Conservation (phyloP, 2,797 vertebrate species). For the Catharus ustulatus region DNA sequence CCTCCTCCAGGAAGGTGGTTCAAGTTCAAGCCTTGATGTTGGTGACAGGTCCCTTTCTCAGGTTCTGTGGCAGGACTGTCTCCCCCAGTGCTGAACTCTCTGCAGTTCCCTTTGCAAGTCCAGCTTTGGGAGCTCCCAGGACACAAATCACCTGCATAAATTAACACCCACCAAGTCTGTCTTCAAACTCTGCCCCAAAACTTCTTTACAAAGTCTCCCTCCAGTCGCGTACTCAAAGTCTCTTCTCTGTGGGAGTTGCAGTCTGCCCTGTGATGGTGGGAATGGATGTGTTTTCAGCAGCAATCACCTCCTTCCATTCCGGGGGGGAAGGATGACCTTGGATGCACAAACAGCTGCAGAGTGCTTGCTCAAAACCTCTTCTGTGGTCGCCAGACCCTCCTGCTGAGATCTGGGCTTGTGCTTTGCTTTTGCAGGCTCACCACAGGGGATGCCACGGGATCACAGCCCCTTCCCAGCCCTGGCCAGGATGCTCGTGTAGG, state of each 20-base stretch:
- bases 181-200: background rate
- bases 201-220: background rate
- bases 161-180: background rate
- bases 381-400: background rate
- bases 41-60: background rate
- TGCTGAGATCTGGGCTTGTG: background rate
- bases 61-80: background rate
- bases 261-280: background rate
- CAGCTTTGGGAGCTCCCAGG: background rate
- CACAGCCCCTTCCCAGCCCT: background rate
- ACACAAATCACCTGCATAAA: background rate
- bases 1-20: background rate
- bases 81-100: background rate
- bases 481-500: fast-evolving
- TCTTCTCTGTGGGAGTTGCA: background rate
- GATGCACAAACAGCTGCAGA: background rate
- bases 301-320: background rate
- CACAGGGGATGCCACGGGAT: background rate
- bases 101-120: background rate
- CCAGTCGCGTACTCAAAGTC: fast-evolving
- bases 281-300: background rate
- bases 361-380: background rate
- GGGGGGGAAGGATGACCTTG: background rate
- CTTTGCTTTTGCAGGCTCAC: background rate
- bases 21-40: background rate